Evolutionary conservation across 2,888 invertebrate genomes (phyloP).

Genomic region (Eurois occulta): DNA sequence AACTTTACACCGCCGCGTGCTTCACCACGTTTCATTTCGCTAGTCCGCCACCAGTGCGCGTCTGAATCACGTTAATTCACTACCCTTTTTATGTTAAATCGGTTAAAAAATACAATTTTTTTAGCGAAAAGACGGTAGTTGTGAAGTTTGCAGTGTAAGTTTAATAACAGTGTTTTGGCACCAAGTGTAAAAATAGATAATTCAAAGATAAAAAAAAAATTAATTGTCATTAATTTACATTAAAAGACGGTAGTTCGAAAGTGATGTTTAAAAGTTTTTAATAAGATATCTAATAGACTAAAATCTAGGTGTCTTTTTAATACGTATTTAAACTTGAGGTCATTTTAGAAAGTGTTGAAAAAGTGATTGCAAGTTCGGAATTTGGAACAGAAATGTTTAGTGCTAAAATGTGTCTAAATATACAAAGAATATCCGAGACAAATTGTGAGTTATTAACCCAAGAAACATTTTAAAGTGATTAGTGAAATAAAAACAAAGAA

Average conservation of each 20-base stretch:
- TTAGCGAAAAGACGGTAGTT: not conserved
- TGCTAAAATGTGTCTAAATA: not conserved
- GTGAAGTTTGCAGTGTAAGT: not conserved
- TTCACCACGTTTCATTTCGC: slow-evolving; percentile 32
- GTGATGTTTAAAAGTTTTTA: not conserved
- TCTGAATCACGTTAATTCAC: slow-evolving; percentile 38
- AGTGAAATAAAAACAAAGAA: not conserved
- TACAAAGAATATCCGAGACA: not conserved
- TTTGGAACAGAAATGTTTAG: not conserved
- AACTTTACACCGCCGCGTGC: slow-evolving; percentile 49
- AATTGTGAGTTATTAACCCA: slow-evolving; percentile 2
- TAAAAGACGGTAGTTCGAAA: not conserved
- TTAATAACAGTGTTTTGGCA: not conserved
- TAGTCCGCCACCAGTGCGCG: slow-evolving; percentile 42
- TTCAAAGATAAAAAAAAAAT: not conserved
- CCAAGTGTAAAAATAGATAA: not conserved
- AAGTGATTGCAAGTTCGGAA: not conserved
- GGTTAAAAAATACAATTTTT: not conserved
- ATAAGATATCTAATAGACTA: not conserved
- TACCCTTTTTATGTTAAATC: slow-evolving; percentile 19
- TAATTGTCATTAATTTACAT: not conserved
- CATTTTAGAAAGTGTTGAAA: not conserved
- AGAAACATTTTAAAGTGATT: not conserved
- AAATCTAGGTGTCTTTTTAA: not conserved
- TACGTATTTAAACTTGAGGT: not conserved